phyloP scores from a whole-genome alignment of 2,797 vertebrate species.

The Molossus molossus region DNA sequence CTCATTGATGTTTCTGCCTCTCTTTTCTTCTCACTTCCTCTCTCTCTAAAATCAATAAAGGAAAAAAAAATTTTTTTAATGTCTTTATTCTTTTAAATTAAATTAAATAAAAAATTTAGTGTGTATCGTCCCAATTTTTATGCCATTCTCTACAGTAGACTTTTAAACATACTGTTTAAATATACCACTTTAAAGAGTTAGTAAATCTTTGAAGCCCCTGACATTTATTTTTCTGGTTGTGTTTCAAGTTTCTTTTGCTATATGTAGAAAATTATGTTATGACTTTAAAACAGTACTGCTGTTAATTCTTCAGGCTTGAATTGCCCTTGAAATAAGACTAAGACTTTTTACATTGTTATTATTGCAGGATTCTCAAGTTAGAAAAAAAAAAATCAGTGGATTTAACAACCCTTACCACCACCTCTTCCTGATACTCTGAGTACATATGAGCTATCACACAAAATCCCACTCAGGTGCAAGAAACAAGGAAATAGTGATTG shows the following conservation, averaged over 20 bases:
- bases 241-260: slow-evolving; percentile 72
- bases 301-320: slow-evolving; percentile 60
- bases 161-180: slow-evolving; percentile 69
- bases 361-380: slow-evolving; percentile 49
- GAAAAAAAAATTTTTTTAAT: background rate
- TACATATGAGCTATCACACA: background rate
- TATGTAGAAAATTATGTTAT: slow-evolving; percentile 32
- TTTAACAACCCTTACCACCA: slow-evolving; percentile 37
- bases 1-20: too few species aligned
- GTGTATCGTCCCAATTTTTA: background rate
- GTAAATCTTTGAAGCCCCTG: slow-evolving; percentile 56
- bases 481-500: background rate
- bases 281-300: background rate
- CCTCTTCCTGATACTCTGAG: slow-evolving; percentile 44
- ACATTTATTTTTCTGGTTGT: slow-evolving; percentile 63
- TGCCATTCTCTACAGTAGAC: background rate
- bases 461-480: background rate
- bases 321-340: slow-evolving; percentile 52
- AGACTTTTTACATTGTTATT: background rate
- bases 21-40: too few species aligned
- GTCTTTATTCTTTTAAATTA: slow-evolving; percentile 57
- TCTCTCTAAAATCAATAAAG: too few species aligned
- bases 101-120: slow-evolving; percentile 55
- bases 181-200: slow-evolving; percentile 72
- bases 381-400: background rate